Base-by-base conservation (phyloP, 2,113 vertebrate species). In the Syngnathus typhle region DNA sequence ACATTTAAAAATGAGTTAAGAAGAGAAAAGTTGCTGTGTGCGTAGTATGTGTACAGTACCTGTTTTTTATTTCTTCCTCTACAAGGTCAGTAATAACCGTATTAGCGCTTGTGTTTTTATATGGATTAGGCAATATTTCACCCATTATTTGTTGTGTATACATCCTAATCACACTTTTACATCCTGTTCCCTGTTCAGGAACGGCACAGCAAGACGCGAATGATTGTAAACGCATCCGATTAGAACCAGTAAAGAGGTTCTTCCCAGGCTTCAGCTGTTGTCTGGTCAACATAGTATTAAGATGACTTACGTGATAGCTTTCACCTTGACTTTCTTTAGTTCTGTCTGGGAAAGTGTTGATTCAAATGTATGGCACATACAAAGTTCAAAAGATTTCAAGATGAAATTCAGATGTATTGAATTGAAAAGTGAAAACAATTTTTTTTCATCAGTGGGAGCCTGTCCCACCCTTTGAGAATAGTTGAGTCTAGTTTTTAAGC, bases 251-350 rank as follows among this genome's bases (percentile, higher is more conserved):
- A 32, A 43, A 67, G 19, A 66, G 46, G 38, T 69, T 85, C 70
- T 77, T 84, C 70, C 68, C 68, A 54, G 78, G 56, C 72, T 39
- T 72, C 64, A 70, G 65, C 70, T 70, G 55, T 65, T 90, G 82
- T 88, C 76, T 74, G 84, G 80, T 88, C 88, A 90, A 91, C 88
- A 85, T 63, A 68, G 87, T 70, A 69, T 89, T 87, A 75, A 88
- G 90, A 91, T 92, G 60, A 27, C 64, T 56, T 32, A 36, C 1
- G 0, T 56, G 86, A 90, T 90, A 84, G 23, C 65, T 56, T 72
- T 91, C 71, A 84, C 81, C 81, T 85, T 81, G 76, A 82, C 38
- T 70, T 69, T 67, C 52, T 55, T 55, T 74, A 67, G 64, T 69
- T 77, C 73, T 77, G 73, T 60, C 76, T 79, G 59, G 49, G 11